A percentile compares a stretch with the other conserved stretches of the same genome.
Conservation (phyloP, 2,888 invertebrate species). For the Xestia c-nigrum region DNA sequence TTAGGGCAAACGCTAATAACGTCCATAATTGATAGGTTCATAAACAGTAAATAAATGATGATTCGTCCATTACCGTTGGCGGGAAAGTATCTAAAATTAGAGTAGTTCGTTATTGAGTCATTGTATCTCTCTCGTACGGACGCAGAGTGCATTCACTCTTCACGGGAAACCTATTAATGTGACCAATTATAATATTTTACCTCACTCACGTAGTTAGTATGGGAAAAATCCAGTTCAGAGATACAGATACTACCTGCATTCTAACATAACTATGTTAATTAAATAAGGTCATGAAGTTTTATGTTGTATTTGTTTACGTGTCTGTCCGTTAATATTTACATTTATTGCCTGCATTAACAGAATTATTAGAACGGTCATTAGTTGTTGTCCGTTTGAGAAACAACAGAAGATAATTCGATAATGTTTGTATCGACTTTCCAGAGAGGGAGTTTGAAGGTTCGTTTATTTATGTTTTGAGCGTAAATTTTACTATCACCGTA, state of each 20-base stretch:
- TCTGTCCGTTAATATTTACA: conserved; percentile 27
- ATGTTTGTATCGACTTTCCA: conserved; percentile 28
- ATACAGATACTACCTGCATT: conserved; percentile 44
- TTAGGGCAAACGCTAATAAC: not conserved
- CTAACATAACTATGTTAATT: conserved; percentile 54
- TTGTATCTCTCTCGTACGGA: conserved; percentile 5
- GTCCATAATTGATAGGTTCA: not conserved
- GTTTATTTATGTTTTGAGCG: conserved; percentile 59
- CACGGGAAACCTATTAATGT: conserved; percentile 25
- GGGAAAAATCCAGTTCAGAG: conserved; percentile 47
- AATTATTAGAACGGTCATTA: conserved; percentile 37
- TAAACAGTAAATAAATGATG: conserved; percentile 19
- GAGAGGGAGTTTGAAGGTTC: conserved; percentile 20
- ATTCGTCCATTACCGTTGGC: conserved; percentile 15
- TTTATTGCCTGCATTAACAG: conserved; percentile 31
- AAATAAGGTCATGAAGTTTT: conserved; percentile 54
- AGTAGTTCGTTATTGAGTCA: conserved; percentile 31
- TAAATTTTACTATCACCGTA: conserved; percentile 53
- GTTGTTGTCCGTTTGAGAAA: conserved; percentile 35
- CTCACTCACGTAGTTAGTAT: conserved; percentile 27
- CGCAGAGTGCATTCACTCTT: conserved; percentile 41
- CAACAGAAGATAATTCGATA: conserved; percentile 40
- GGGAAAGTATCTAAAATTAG: conserved; percentile 33
- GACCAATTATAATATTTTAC: conserved; percentile 46
- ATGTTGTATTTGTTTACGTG: conserved; percentile 35